Conservation (phyloP, 2,797 vertebrate species). For the Ctenopoma multispine region DNA sequence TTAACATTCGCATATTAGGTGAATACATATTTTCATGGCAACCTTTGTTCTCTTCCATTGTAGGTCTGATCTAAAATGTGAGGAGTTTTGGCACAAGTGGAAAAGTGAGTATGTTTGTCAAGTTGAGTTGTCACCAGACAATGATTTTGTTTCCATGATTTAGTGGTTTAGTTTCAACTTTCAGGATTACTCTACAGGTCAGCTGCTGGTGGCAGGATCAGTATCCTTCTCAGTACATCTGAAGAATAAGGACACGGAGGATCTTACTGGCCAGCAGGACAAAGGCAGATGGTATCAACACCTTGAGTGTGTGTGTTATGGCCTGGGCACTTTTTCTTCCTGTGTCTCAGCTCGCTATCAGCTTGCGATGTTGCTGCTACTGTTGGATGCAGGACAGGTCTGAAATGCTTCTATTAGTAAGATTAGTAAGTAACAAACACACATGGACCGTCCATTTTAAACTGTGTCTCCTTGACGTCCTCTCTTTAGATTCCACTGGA, state of each 20-base stretch:
- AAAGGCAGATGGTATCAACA: constrained; percentile 16
- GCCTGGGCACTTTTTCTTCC: constrained; percentile 89
- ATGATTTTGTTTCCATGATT: constrained; percentile 21
- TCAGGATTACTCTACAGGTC: constrained; percentile 35
- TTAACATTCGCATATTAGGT: background rate
- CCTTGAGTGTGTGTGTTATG: constrained; percentile 89
- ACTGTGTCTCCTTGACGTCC: background rate
- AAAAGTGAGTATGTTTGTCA: constrained; percentile 68
- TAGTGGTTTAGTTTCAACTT: background rate
- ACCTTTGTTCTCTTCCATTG: background rate
- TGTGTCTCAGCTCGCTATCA: constrained; percentile 87
- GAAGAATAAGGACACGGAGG: constrained; percentile 21
- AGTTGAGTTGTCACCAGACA: background rate
- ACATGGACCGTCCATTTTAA: background rate
- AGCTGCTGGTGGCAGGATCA: constrained; percentile 46
- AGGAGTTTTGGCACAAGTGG: constrained; percentile 86
- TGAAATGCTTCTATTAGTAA: constrained; percentile 14
- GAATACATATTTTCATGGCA: background rate
- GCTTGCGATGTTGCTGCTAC: constrained; percentile 90
- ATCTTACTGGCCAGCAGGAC: background rate
- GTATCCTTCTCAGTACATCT: constrained; percentile 3
- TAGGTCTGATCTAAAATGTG: constrained; percentile 85
- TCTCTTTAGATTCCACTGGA: constrained; percentile 83
- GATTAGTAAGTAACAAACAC: constrained; percentile 5
- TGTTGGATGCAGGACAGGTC: constrained; percentile 89